Percentiles rank a stretch among this genome's conserved stretches.
These are phyloP conservation scores for Ochropleura plecta DNA, from an alignment of 2,888 invertebrate genomes.

Conservation along the genomic window DNA sequence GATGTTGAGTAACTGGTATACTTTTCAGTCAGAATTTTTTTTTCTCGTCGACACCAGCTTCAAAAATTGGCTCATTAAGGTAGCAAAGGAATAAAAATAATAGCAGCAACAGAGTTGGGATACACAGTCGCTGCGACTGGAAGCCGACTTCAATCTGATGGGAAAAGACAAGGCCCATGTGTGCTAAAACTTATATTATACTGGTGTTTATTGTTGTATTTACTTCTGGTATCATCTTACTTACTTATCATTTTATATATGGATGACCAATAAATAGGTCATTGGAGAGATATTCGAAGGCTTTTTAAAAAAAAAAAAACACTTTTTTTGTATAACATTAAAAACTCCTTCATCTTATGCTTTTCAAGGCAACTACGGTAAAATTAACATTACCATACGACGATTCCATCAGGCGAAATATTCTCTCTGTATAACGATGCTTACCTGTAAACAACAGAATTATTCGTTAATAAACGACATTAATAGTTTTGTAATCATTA, in stretches of 20 bases:
- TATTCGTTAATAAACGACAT: slow-evolving; percentile 47
- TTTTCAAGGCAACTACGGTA: neutral
- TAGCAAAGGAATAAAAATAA: neutral
- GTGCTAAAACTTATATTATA: neutral
- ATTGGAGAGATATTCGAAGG: too few relatives aligned
- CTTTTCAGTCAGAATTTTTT: slow-evolving; percentile 1
- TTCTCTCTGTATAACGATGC: neutral
- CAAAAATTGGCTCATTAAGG: neutral
- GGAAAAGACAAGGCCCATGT: neutral
- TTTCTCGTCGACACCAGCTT: neutral
- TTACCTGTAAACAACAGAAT: slow-evolving; percentile 61
- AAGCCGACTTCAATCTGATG: neutral
- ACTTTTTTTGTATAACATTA: neutral
- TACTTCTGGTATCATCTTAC: neutral
- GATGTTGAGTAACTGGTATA: neutral
- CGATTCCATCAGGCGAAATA: neutral
- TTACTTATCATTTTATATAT: too few relatives aligned
- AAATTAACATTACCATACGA: slow-evolving; percentile 28
- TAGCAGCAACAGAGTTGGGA: neutral
- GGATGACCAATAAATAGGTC: too few relatives aligned
- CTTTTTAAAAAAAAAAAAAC: too few relatives aligned
- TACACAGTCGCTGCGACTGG: neutral
- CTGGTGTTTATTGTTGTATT: neutral
- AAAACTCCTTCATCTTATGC: neutral
- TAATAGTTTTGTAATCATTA: slow-evolving; percentile 35